Conservation (phyloP, 1,140 invertebrate species). For the Nasonia longicornis region DNA sequence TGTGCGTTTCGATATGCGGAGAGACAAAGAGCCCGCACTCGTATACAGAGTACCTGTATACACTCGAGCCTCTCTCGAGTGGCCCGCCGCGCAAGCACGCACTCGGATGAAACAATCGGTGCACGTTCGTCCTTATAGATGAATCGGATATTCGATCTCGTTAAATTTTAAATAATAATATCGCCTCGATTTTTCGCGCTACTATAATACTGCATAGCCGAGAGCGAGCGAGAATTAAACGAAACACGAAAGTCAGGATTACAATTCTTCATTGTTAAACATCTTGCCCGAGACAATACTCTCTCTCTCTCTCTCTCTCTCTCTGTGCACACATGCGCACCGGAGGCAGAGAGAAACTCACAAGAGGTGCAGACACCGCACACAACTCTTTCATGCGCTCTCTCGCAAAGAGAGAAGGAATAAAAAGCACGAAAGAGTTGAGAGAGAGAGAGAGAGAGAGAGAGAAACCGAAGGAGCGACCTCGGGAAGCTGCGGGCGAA, state of each 20-base stretch:
- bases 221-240: neutral
- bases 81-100: neutral
- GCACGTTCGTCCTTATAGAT: neutral
- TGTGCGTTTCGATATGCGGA: neutral
- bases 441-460: constrained; percentile 39
- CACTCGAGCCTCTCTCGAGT: neutral
- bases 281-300: neutral
- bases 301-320: too few species aligned
- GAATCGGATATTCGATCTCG: neutral
- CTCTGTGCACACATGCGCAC: neutral
- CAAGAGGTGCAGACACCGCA: constrained; percentile 1
- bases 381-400: neutral
- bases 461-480: constrained; percentile 45
- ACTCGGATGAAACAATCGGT: neutral
- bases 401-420: constrained; percentile 9
- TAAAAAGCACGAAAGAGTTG: neutral
- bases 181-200: too few species aligned
- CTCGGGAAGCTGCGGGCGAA: constrained; percentile 49
- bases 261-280: neutral
- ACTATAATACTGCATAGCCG: too few species aligned
- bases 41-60: neutral
- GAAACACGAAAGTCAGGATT: neutral
- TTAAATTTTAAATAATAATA: too few species aligned
- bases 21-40: neutral
- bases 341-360: neutral